Evolutionary conservation across 2,888 invertebrate genomes (phyloP).

Genomic region (Gasteruption jaculator): DNA sequence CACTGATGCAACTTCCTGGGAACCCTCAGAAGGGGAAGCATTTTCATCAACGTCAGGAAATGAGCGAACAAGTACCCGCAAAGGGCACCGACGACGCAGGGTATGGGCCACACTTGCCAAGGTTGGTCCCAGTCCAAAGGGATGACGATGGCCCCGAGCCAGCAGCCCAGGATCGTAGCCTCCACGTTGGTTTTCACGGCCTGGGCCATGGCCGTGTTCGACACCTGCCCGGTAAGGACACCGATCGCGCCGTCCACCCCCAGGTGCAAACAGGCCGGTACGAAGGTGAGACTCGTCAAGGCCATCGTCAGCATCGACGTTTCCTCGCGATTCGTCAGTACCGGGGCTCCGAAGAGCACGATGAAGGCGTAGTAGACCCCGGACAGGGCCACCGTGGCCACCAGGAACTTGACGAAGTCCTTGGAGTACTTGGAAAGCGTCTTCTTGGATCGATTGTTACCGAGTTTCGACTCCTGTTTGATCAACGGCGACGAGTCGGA

Average conservation of each 20-base stretch:
- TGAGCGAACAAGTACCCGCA: constrained; percentile 60
- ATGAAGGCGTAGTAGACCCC: constrained; percentile 59
- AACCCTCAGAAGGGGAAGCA: constrained; percentile 29
- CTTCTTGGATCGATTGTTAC: constrained; percentile 49
- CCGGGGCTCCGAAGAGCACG: constrained; percentile 67
- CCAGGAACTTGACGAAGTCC: constrained; percentile 55
- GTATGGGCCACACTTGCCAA: constrained; percentile 81
- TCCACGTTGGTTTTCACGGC: constrained; percentile 58
- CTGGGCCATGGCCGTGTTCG: constrained; percentile 50
- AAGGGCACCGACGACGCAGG: constrained; percentile 67
- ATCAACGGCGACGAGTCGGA: constrained; percentile 30
- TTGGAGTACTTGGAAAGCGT: constrained; percentile 51
- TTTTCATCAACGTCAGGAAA: constrained; percentile 55
- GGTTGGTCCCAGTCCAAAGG: constrained; percentile 89
- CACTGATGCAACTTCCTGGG: constrained; percentile 33
- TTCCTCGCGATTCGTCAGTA: constrained; percentile 62
- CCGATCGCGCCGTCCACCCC: constrained; percentile 59
- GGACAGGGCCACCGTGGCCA: constrained; percentile 53
- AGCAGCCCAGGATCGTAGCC: constrained; percentile 68
- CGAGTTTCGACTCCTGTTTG: constrained; percentile 42
- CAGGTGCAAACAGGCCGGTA: constrained; percentile 61
- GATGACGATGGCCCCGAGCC: constrained; percentile 80
- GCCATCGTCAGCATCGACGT: constrained; percentile 65
- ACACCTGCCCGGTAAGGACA: constrained; percentile 55
- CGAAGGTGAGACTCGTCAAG: constrained; percentile 60